These are phyloP conservation scores for Platyscapa corneri DNA, from an alignment of 1,140 invertebrate genomes.

Conservation along the genomic window DNA sequence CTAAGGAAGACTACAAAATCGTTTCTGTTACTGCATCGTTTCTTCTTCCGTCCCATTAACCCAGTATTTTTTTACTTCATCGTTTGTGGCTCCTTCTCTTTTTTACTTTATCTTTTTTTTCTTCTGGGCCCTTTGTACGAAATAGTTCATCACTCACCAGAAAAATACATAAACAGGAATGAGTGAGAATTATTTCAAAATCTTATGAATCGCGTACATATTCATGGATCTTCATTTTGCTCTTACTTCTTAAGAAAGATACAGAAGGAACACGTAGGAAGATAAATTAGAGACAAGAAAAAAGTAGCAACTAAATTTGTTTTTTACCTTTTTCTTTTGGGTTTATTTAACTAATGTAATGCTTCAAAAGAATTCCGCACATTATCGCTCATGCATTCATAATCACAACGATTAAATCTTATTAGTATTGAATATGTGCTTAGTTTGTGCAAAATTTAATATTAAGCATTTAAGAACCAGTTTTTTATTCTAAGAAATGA, in stretches of 20 bases:
- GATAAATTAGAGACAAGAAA: neutral
- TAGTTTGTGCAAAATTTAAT: neutral
- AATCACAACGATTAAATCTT: neutral
- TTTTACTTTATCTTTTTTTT: neutral
- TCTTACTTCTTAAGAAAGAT: neutral
- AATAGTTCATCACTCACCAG: slow-evolving; percentile 20
- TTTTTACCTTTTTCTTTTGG: neutral
- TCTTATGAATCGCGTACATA: neutral
- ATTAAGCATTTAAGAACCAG: neutral
- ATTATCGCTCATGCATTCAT: neutral
- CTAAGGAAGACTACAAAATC: slow-evolving; percentile 25
- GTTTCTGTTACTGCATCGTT: neutral
- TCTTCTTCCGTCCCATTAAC: slow-evolving; percentile 45
- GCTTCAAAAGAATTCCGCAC: neutral
- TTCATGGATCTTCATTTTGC: neutral
- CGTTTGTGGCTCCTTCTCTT: neutral
- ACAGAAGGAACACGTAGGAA: neutral
- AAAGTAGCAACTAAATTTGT: neutral
- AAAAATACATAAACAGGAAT: neutral
- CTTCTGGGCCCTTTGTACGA: neutral
- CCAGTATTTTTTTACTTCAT: slow-evolving; percentile 43
- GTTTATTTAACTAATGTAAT: neutral
- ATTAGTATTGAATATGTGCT: neutral
- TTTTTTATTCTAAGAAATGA: neutral
- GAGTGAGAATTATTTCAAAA: neutral